Evolutionary conservation across 1,140 invertebrate genomes (phyloP).

Genomic region (Diprion similis): DNA sequence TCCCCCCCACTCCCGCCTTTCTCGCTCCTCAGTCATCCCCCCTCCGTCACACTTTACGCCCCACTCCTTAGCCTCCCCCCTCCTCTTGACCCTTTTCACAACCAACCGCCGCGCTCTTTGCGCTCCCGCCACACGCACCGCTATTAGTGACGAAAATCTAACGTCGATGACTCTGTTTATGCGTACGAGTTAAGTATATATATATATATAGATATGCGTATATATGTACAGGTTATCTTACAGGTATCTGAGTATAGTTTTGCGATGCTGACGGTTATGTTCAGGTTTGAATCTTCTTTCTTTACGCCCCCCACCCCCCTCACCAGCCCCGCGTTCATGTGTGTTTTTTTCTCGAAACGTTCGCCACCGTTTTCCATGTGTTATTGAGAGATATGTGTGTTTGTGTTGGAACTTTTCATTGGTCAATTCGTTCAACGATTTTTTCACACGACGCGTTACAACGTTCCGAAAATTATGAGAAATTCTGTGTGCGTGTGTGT

Average conservation of each 20-base stretch:
- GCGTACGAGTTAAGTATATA: neutral
- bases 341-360: too few relatives aligned
- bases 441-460: too few relatives aligned
- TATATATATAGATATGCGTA: neutral
- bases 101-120: neutral
- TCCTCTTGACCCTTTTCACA: slow-evolving; percentile 14
- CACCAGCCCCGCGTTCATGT: too few relatives aligned
- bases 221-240: neutral
- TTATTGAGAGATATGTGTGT: too few relatives aligned
- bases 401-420: too few relatives aligned
- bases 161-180: neutral
- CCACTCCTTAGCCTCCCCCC: slow-evolving; percentile 8
- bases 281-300: neutral
- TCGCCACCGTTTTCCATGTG: too few relatives aligned
- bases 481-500: too few relatives aligned
- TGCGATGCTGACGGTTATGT: neutral
- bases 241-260: neutral
- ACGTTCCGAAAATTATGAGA: too few relatives aligned
- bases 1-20: slow-evolving; percentile 25
- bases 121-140: neutral
- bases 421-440: too few relatives aligned
- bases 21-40: too few relatives aligned
- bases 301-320: neutral
- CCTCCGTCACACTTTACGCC: too few relatives aligned
- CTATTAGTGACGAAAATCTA: neutral